Base-by-base conservation (phyloP, 2,113 vertebrate species). In the Zosterops lateralis region DNA sequence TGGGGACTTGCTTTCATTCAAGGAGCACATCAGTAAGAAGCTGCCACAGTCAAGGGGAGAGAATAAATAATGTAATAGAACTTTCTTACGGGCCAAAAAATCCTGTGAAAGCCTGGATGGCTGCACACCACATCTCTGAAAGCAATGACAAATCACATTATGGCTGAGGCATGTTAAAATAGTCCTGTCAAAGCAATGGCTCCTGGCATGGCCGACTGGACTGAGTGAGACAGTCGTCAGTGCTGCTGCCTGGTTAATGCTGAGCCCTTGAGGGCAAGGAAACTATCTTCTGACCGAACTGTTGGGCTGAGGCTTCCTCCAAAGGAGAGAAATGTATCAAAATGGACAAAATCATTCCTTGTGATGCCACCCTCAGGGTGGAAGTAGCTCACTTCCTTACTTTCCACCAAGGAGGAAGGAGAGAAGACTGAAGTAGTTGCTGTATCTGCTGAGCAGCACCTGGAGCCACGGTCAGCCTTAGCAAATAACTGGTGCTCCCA, bases 61-160 rank as follows among this genome's bases (percentile, higher is more conserved):
- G 54, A 80, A 54, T 74, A 66, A 87, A 82, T 89, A 68, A 68
- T 48, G 42, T 31, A 89, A 81, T 11, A 91, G 22, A 94, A 70
- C 31, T 94, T 79, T 68, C 42, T 83, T 87, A 68, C 19, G 62
- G 61, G 25, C 62, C 60, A 71, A 65, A 68, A 73, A 38, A 9
- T 26, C 78, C 70, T 21, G 6, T 85, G 74, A 90, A 68, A 93
- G 75, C 78, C 81, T 93, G 62, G 38, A 44, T 91, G 79, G 66
- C 91, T 92, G 48, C 29, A 17, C 20, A 24, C 53, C 5, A 3
- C 61, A 29, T 91, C 77, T 94, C 78, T 86, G 74, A 80, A 91
- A 90, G 81, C 74, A 70, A 7, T 88, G 95, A 88, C 95, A 95
- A 64, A 78, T 79, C 14, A 3, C 81, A 74, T 96, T 95, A 80